phyloP scores from a whole-genome alignment of 2,113 vertebrate species.

The Atherinomorus stipes region DNA sequence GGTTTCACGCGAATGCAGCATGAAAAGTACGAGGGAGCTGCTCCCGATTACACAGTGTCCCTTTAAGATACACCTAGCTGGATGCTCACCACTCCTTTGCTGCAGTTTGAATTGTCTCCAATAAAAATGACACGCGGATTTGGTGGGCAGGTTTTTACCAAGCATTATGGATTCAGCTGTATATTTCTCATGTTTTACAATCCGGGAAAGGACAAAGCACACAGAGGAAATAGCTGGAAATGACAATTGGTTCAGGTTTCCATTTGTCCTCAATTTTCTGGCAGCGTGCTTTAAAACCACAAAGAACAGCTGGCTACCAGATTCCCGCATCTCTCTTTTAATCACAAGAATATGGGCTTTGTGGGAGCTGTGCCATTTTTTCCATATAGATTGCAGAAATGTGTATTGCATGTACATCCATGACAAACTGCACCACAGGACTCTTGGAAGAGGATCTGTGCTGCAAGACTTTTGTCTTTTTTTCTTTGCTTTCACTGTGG shows the following conservation, averaged over 20 bases:
- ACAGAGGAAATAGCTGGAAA: slow-evolving; percentile 30
- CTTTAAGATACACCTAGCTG: no score
- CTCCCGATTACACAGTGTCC: no score
- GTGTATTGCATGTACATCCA: slow-evolving; percentile 17
- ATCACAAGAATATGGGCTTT: slow-evolving; percentile 3
- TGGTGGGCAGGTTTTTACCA: not conserved
- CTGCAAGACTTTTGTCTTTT: slow-evolving; percentile 40
- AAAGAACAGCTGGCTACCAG: slow-evolving; percentile 17
- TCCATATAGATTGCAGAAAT: slow-evolving; percentile 4
- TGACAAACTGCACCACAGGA: slow-evolving; percentile 42
- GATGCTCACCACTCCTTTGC: slow-evolving; percentile 1
- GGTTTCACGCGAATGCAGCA: no score
- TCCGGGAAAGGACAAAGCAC: slow-evolving; percentile 1
- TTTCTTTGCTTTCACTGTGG: not conserved
- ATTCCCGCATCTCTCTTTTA: slow-evolving; percentile 26
- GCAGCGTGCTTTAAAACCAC: slow-evolving; percentile 19
- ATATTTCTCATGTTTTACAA: slow-evolving; percentile 2
- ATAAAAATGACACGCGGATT: slow-evolving; percentile 33
- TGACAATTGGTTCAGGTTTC: slow-evolving; percentile 23
- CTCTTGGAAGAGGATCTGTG: slow-evolving; percentile 18
- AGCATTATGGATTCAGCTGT: not conserved
- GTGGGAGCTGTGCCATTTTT: not conserved
- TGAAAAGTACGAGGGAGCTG: no score
- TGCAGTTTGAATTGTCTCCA: not conserved
- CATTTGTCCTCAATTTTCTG: slow-evolving; percentile 29